A percentile compares a stretch with the other conserved stretches of the same genome.
These are phyloP conservation scores for Platysternon megacephalum DNA, from an alignment of 2,113 vertebrate genomes.

Conservation along the genomic window DNA sequence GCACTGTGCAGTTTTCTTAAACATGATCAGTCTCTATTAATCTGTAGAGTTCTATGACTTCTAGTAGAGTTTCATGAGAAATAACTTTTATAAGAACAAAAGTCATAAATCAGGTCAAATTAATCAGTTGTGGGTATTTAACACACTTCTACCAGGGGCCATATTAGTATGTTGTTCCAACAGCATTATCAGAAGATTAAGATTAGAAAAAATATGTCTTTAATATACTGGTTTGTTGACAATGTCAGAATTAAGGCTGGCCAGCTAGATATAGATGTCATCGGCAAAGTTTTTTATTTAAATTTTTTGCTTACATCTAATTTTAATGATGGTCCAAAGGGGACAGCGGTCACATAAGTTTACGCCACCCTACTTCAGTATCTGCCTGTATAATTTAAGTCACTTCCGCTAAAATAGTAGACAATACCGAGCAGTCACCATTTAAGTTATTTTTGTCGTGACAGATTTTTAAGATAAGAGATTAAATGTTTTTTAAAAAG, in stretches of 20 bases:
- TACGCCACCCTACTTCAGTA: not conserved
- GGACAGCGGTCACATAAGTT: not conserved
- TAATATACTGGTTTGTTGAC: not conserved
- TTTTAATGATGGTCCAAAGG: not conserved
- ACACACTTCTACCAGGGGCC: not conserved
- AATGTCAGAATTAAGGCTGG: not conserved
- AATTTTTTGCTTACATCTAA: not conserved
- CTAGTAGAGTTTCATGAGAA: not conserved
- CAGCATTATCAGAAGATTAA: not conserved
- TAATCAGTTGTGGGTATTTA: not conserved
- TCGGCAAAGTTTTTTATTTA: not conserved
- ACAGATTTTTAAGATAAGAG: not conserved
- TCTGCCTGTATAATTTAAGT: not conserved
- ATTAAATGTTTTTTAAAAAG: not conserved
- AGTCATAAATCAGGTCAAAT: not conserved
- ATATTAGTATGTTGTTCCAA: not conserved
- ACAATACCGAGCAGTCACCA: not conserved
- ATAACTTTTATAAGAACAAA: not conserved
- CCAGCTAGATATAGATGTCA: not conserved
- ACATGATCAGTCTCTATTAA: not conserved
- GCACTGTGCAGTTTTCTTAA: conserved; percentile 34
- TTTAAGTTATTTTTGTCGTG: not conserved
- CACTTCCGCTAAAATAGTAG: not conserved
- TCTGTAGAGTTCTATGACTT: not conserved
- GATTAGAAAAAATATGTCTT: not conserved